Base-by-base conservation (phyloP, 1,140 invertebrate species). In the Oreohelix idahoensis region DNA sequence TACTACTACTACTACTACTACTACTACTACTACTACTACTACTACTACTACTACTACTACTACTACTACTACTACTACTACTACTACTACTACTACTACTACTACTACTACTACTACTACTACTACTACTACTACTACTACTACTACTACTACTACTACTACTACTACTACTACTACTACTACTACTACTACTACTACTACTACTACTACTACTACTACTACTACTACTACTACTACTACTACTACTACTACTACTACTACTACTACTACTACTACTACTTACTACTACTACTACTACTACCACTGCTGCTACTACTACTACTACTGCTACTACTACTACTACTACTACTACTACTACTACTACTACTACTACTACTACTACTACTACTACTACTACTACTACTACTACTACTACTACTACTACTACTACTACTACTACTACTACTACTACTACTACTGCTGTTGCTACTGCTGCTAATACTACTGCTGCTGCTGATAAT, bases 71-170 rank as follows among this genome's bases (percentile, higher is more conserved):
- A 53, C 51, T 63, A 79, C 51, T 63, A 79, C 36, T 63, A 79
- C 29, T 63, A 79, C 36, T 63, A 79, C 51, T 79, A 79, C 51
- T 63, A 79, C 51, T 38, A 79, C 51, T 63, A 79, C 36, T 63
- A 76, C 74, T 63, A 79, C 36, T 63, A 79, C 36, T 63, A 79
- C 36, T 63, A 79, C 51, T 79, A 79, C 51, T 63, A 79, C 51
- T 63, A 79, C 36, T 63, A 79, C 51, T 63, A 79, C 36, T 63
- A 79, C 51, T 63, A 79, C 36, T 63, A 79, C 36, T 63, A 79
- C 36, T 63, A 79, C 51, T 63, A 79, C 51, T 63, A 79, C 36
- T 63, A 79, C 36, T 63, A 76, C 74, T 63, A 79, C 51, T 63
- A 58, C 51, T 49, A 39, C 42, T 49, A 39, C 32, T 49, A 39